phyloP scores from a whole-genome alignment of 2,888 invertebrate species.

The Drosophila melanocephala region DNA sequence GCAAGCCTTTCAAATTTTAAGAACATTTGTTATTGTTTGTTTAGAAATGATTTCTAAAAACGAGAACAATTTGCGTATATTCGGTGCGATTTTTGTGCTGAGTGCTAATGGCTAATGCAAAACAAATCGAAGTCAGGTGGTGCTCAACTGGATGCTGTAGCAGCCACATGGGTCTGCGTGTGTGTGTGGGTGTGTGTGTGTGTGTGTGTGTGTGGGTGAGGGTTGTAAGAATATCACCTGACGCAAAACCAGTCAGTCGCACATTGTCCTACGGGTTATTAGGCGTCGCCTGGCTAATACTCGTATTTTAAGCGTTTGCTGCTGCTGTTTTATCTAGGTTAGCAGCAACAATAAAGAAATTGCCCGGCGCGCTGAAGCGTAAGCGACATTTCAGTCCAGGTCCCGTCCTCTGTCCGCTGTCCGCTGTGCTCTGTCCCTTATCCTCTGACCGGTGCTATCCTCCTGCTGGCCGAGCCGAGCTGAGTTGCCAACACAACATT shows the following conservation, averaged over 20 bases:
- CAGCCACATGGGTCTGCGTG: no score
- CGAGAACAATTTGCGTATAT: background rate
- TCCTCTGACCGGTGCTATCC: conserved; percentile 8
- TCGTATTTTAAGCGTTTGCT: conserved; percentile 21
- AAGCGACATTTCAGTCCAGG: conserved; percentile 71
- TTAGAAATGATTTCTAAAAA: background rate
- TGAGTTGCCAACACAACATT: conserved; percentile 46
- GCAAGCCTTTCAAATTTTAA: background rate
- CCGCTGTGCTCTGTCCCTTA: background rate
- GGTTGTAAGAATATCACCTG: conserved; percentile 29
- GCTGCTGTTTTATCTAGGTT: conserved; percentile 41
- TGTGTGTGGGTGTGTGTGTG: conserved; percentile 2
- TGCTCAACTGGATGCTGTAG: conserved; percentile 14
- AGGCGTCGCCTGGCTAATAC: conserved; percentile 28
- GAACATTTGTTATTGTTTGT: background rate
- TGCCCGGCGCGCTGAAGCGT: conserved; percentile 75
- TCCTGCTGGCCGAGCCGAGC: conserved; percentile 4
- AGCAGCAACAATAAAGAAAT: conserved; percentile 61
- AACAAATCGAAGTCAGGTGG: conserved; percentile 60
- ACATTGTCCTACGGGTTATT: conserved; percentile 50
- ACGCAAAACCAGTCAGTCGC: conserved; percentile 30
- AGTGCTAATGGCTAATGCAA: conserved; percentile 57
- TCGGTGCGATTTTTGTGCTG: background rate
- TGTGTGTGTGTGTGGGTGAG: background rate
- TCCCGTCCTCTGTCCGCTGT: conserved; percentile 17